Percentiles rank a stretch among this genome's conserved stretches.
phyloP scores from a whole-genome alignment of 2,888 invertebrate species.

The Didymodactylos carnosus region DNA sequence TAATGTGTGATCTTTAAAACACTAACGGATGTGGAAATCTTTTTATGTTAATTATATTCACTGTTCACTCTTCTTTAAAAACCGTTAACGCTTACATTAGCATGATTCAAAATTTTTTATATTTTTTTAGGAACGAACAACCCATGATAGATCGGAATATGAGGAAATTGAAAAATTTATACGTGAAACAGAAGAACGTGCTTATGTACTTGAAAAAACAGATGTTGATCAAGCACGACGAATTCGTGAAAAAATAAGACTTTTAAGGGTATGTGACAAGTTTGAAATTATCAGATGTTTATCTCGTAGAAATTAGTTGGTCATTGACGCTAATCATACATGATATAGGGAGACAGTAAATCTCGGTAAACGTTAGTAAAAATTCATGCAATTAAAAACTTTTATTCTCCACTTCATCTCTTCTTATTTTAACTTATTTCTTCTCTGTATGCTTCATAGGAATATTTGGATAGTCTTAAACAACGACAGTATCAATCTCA shows the following conservation, averaged over 20 bases:
- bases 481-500: background rate
- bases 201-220: background rate
- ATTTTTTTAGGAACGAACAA: background rate
- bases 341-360: too few species aligned
- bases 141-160: background rate
- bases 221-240: background rate
- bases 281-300: too few species aligned
- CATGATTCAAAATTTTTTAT: too few species aligned
- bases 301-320: too few species aligned
- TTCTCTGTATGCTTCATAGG: background rate
- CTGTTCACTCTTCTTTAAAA: too few species aligned
- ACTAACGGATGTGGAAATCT: too few species aligned
- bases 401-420: background rate
- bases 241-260: background rate
- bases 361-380: too few species aligned
- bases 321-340: too few species aligned
- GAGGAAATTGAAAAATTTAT: background rate
- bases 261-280: background rate
- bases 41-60: too few species aligned
- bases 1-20: too few species aligned
- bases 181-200: background rate
- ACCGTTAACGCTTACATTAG: too few species aligned
- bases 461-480: background rate
- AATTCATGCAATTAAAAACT: background rate
- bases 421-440: background rate